A percentile compares a stretch with the other conserved stretches of the same genome.
Conservation (phyloP, 2,888 invertebrate genomes). For the Metalampra italica region DNA sequence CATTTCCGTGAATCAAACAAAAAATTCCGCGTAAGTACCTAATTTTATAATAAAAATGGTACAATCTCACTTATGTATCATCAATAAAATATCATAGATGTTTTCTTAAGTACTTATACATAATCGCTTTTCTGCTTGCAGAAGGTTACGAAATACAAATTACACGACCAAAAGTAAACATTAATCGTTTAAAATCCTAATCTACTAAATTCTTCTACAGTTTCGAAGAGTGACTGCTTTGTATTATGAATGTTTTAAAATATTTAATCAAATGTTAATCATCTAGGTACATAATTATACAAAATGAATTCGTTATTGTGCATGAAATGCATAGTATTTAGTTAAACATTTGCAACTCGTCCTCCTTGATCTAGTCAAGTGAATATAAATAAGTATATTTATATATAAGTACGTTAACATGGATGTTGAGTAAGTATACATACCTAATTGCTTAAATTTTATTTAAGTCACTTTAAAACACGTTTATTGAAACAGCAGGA, state of each 20-base stretch:
- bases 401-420: too few species aligned
- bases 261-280: constrained; percentile 10
- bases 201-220: too few species aligned
- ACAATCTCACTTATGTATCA: too few species aligned
- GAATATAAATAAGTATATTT: neutral
- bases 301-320: constrained; percentile 17
- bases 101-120: neutral
- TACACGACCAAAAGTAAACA: constrained; percentile 12
- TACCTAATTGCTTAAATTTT: too few species aligned
- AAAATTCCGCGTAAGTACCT: too few species aligned
- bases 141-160: neutral
- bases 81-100: too few species aligned
- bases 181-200: neutral
- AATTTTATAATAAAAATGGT: too few species aligned
- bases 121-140: constrained; percentile 17
- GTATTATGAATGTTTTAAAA: constrained; percentile 9
- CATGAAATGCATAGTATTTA: constrained; percentile 29
- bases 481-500: neutral
- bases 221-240: constrained; percentile 2
- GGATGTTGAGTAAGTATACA: too few species aligned
- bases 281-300: constrained; percentile 3
- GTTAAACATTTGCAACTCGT: constrained; percentile 6
- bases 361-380: constrained; percentile 22
- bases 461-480: too few species aligned
- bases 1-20: too few species aligned